Evolutionary conservation across 2,888 invertebrate species (phyloP), one percentile per base, ranked within the genome.

Genomic region (Gryllus longicercus): DNA sequence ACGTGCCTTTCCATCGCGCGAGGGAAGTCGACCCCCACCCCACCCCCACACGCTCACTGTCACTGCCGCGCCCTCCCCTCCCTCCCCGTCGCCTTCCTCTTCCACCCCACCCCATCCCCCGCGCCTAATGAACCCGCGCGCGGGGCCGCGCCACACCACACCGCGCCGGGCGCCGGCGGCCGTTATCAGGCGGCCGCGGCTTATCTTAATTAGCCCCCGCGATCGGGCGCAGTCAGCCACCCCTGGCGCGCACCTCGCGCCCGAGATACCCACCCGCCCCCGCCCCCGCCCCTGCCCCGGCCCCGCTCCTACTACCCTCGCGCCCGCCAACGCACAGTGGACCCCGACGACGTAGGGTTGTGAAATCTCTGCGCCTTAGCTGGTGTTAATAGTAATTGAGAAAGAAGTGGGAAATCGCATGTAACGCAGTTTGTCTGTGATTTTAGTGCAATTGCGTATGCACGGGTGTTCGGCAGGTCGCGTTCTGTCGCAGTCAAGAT

Each of bases 171-270:
- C 16, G 63, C 63, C 21, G 21, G 21, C 21, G 38, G 8, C 38
- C 38, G 38, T 38, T 38, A 38, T 38, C 38, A 38, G 38, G 38
- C 63, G 63, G 16, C 63, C 63, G 63, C 63, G 63, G 63, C 63
- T 63, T 63, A 63, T 63, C 63, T 63, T 63, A 63, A 63, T 63
- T 63, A 63, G 63, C n/a, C 63, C 63, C 63, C n/a, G 63, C 63
- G 63, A 63, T 63, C 63, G 16, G 63, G 63, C n/a, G 63, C 16
- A 63, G 63, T 63, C 63, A 63, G 63, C 63, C 63, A 16, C 63
- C 63, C 63, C 14, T n/a, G 63, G 63, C 16, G 63, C 63, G 63
- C 14, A 14, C 14, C 63, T n/a, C 16, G 14, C 63, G 63, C 63
- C 16, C 16, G 63, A 63, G 63, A n/a, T n/a, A 63, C n/a, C n/a